Evolutionary conservation across 2,888 invertebrate species (phyloP).

Genomic region (Panopea generosa): DNA sequence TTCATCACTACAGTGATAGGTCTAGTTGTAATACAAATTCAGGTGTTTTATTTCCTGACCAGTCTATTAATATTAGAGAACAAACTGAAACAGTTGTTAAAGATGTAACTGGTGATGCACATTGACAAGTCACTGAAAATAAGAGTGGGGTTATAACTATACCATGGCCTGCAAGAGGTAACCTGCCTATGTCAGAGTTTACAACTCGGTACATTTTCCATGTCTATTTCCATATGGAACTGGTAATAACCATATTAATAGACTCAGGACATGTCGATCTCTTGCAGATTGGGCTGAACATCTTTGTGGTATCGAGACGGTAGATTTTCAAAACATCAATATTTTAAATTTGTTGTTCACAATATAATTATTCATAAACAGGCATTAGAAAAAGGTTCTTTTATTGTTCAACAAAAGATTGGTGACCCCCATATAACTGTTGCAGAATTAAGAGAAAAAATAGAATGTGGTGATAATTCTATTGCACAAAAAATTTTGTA

Average conservation of each 20-base stretch:
- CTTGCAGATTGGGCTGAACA: not conserved
- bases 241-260: not conserved
- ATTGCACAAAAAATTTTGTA: conserved; percentile 53
- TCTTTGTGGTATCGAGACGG: conserved; percentile 59
- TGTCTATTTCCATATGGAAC: conserved; percentile 47
- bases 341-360: conserved; percentile 62
- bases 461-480: conserved; percentile 49
- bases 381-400: conserved; percentile 52
- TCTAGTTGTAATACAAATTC: conserved; percentile 41
- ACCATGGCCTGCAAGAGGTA: conserved; percentile 61
- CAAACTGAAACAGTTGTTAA: conserved; percentile 28
- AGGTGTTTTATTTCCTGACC: conserved; percentile 32
- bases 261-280: not conserved
- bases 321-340: conserved; percentile 53
- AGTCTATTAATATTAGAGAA: conserved; percentile 13
- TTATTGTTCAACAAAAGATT: conserved; percentile 60
- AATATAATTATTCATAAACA: conserved; percentile 64
- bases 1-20: no score
- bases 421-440: conserved; percentile 60
- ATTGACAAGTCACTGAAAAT: conserved; percentile 17
- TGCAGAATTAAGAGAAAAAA: conserved; percentile 38
- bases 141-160: conserved; percentile 21
- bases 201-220: conserved; percentile 60
- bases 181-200: conserved; percentile 58
- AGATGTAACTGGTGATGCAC: conserved; percentile 18